Evolutionary conservation across 2,888 invertebrate genomes (phyloP).

Genomic region (Aspidapion aeneum): DNA sequence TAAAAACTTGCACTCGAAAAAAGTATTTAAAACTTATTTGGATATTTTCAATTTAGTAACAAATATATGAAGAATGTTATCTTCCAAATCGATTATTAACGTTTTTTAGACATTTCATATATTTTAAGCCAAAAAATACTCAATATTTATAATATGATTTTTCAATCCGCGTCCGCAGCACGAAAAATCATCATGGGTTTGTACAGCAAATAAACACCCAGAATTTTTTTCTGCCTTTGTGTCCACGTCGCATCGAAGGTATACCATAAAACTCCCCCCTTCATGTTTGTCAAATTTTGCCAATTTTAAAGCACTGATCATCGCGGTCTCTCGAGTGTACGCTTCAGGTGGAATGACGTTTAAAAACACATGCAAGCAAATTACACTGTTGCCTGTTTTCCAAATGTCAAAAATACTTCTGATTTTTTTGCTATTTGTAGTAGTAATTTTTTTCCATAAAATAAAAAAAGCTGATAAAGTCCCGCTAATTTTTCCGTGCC

Average conservation of each 20-base stretch:
- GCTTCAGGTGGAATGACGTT: slow-evolving; percentile 91
- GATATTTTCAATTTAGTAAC: no score
- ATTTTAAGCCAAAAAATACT: no score
- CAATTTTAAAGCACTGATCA: slow-evolving; percentile 85
- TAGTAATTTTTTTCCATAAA: slow-evolving; percentile 53
- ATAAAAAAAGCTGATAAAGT: slow-evolving; percentile 82
- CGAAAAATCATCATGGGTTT: slow-evolving; percentile 83
- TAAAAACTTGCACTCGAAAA: slow-evolving; percentile 97
- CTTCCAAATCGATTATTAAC: no score
- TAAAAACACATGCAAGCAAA: slow-evolving; percentile 88
- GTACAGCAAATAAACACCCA: slow-evolving; percentile 76
- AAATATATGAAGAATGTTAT: no score
- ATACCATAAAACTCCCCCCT: slow-evolving; percentile 87
- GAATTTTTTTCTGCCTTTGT: slow-evolving; percentile 61
- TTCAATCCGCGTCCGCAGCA: no score
- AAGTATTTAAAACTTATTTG: no score
- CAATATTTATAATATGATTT: no score
- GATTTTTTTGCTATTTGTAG: slow-evolving; percentile 58
- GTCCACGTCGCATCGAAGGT: slow-evolving; percentile 72
- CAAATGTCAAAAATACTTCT: slow-evolving; percentile 84
- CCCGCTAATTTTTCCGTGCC: slow-evolving; percentile 78
- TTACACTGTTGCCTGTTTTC: slow-evolving; percentile 77
- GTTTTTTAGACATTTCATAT: no score
- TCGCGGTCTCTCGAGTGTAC: slow-evolving; percentile 88
- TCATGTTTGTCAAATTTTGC: no score